Evolutionary conservation across 2,113 vertebrate species (phyloP).

Genomic region (Pomatostomus ruficeps): DNA sequence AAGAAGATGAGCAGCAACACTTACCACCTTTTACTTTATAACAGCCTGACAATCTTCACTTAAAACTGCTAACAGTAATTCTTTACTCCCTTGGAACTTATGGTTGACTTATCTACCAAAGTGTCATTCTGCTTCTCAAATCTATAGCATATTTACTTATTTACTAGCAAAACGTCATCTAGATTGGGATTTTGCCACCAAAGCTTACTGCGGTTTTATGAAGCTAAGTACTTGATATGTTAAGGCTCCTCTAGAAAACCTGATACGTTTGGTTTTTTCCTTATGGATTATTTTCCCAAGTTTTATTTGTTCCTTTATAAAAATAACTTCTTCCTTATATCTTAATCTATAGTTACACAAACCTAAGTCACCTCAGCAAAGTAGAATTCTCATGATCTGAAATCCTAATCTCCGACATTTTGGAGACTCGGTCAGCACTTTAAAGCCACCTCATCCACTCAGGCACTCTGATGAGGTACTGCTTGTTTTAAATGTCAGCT

Average conservation of each 20-base stretch:
- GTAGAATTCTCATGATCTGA: neutral
- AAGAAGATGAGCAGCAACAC: neutral
- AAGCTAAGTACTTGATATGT: neutral
- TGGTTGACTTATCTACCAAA: neutral
- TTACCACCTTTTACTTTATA: neutral
- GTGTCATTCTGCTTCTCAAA: neutral
- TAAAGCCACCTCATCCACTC: neutral
- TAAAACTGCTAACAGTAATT: neutral
- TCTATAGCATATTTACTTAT: neutral
- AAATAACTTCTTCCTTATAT: neutral
- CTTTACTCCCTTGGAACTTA: neutral
- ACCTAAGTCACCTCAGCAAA: neutral
- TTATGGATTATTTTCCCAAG: neutral
- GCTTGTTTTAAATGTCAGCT: neutral
- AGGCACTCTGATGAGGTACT: neutral
- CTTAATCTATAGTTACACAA: neutral
- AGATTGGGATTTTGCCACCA: neutral
- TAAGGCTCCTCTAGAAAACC: neutral
- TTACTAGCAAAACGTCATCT: neutral
- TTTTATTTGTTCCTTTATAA: neutral
- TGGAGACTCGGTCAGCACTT: neutral
- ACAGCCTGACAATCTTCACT: neutral
- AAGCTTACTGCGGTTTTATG: neutral
- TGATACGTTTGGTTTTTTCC: accelerated
- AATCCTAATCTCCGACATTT: neutral